A percentile compares a stretch with the other conserved stretches of the same genome.
phyloP scores from a whole-genome alignment of 2,797 vertebrate genomes.

The Antennarius maculatus region DNA sequence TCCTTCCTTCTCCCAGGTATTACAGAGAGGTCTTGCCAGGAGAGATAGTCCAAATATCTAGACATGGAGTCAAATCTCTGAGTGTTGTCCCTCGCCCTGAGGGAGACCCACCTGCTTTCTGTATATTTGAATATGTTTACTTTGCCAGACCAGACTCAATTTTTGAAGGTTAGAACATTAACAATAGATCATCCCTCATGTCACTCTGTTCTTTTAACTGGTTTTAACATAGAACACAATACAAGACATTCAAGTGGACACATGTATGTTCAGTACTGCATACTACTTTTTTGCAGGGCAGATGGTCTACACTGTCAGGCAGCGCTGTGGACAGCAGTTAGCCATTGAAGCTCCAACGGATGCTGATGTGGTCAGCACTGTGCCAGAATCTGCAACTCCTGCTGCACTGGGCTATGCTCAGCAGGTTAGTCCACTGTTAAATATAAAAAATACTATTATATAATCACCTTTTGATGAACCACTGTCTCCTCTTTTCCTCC shows the following conservation, averaged over 20 bases:
- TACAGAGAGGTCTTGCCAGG: conserved; percentile 94
- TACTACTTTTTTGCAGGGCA: conserved; percentile 82
- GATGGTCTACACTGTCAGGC: conserved; percentile 97
- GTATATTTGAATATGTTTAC: conserved; percentile 99
- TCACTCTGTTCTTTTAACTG: not conserved
- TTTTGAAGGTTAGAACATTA: conserved; percentile 83
- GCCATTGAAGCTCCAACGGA: conserved; percentile 95
- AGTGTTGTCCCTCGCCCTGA: conserved; percentile 87
- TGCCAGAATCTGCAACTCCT: conserved; percentile 97
- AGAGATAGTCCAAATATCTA: conserved; percentile 96
- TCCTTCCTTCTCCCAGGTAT: conserved; percentile 83
- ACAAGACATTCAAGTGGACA: not conserved
- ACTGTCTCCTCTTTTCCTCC: not conserved
- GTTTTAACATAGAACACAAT: not conserved
- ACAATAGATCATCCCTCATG: not conserved
- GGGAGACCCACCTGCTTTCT: conserved; percentile 92
- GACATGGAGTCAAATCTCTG: conserved; percentile 87
- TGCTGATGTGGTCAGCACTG: conserved; percentile 97
- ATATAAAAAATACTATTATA: too few species aligned
- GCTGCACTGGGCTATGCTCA: conserved; percentile 95
- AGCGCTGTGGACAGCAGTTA: conserved; percentile 94
- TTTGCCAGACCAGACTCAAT: conserved; percentile 98
- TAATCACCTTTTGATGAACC: not conserved
- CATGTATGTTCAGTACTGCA: not conserved
- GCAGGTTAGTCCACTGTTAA: conserved; percentile 79